Conservation (phyloP, 2,888 invertebrate species). For the Lymantria monacha region DNA sequence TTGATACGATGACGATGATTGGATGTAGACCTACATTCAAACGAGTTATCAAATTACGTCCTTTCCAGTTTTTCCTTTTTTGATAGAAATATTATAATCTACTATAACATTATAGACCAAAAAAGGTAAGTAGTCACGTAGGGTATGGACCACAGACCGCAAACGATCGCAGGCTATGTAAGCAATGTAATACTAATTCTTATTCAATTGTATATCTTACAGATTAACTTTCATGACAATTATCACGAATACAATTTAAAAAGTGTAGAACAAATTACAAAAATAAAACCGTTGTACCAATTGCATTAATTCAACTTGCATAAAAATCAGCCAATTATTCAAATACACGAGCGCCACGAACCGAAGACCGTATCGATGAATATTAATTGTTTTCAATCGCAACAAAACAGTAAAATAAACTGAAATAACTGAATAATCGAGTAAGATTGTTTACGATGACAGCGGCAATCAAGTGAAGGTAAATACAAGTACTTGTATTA, state of each 20-base stretch:
- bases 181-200: too few species aligned
- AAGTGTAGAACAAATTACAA: slow-evolving; percentile 38
- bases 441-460: slow-evolving; percentile 38
- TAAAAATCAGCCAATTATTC: slow-evolving; percentile 82
- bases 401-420: slow-evolving; percentile 47
- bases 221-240: neutral
- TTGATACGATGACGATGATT: too few species aligned
- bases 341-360: slow-evolving; percentile 65
- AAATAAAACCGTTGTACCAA: slow-evolving; percentile 67
- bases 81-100: too few species aligned
- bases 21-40: too few species aligned
- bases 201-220: too few species aligned
- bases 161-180: too few species aligned
- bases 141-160: too few species aligned
- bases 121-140: too few species aligned
- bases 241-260: neutral
- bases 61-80: too few species aligned
- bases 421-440: slow-evolving; percentile 43
- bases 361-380: slow-evolving; percentile 74
- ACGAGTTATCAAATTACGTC: too few species aligned
- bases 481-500: too few species aligned
- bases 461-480: slow-evolving; percentile 19
- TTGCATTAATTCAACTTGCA: slow-evolving; percentile 79
- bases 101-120: too few species aligned
- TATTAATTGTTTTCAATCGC: slow-evolving; percentile 72